Evolutionary conservation across 2,113 vertebrate species (phyloP).

Genomic region (Lagopus muta): DNA sequence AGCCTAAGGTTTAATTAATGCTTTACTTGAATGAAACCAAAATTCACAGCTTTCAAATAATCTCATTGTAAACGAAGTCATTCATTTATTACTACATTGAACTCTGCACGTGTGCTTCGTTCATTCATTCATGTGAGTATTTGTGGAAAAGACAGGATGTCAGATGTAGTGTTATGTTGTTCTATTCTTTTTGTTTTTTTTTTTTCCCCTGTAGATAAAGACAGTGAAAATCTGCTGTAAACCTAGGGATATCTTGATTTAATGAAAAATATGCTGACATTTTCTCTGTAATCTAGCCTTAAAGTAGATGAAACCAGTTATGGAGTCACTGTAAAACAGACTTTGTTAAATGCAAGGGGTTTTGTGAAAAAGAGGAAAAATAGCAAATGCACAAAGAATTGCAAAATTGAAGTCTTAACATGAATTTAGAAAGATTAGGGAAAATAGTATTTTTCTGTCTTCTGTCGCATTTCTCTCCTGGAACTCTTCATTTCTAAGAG

Average conservation of each 20-base stretch:
- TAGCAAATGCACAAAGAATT: neutral
- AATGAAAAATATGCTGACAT: neutral
- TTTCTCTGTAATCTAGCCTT: neutral
- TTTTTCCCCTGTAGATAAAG: neutral
- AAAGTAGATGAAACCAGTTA: neutral
- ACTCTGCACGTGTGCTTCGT: neutral
- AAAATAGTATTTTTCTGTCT: fast-evolving
- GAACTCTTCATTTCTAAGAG: neutral
- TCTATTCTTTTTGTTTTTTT: neutral
- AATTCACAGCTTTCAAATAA: neutral
- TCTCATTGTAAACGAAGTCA: neutral
- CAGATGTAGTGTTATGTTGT: neutral
- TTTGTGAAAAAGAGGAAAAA: neutral
- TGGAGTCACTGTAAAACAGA: neutral
- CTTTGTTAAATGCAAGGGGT: neutral
- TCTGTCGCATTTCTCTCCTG: neutral
- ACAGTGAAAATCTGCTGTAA: neutral
- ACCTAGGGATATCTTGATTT: neutral
- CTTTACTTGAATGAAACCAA: neutral
- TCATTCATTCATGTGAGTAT: neutral
- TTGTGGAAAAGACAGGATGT: neutral
- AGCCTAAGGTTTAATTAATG: neutral
- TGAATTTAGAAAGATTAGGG: neutral
- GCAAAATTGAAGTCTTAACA: neutral
- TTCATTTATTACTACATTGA: neutral